phyloP scores from a whole-genome alignment of 2,888 invertebrate genomes.

The Coelinius sp. region DNA sequence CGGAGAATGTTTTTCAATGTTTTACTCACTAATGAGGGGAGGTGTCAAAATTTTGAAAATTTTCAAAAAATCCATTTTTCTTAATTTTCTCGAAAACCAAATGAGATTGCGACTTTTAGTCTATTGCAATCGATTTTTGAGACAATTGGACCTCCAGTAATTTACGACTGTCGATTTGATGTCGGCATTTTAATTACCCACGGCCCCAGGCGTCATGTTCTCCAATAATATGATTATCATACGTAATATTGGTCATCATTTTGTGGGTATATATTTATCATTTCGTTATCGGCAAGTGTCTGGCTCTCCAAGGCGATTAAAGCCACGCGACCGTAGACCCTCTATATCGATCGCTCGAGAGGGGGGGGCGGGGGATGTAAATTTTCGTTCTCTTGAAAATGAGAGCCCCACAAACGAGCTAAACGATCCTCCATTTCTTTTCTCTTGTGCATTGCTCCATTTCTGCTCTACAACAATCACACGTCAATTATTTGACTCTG shows the following conservation, averaged over 20 bases:
- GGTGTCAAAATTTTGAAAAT: too few species aligned
- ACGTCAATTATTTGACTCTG: slow-evolving; percentile 1
- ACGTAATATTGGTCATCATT: slow-evolving; percentile 16
- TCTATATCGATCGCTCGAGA: slow-evolving; percentile 15
- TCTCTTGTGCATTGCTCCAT: background rate
- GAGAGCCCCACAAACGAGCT: slow-evolving; percentile 10
- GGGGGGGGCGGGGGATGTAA: background rate
- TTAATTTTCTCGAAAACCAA: too few species aligned
- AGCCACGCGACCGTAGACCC: slow-evolving; percentile 42
- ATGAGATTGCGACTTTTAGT: too few species aligned
- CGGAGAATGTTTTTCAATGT: too few species aligned
- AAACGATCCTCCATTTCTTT: background rate
- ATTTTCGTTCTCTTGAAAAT: slow-evolving; percentile 22
- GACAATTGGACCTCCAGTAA: too few species aligned
- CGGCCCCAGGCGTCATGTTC: background rate
- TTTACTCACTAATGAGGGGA: too few species aligned
- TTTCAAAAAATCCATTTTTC: too few species aligned
- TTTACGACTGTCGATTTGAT: background rate
- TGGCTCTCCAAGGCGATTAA: slow-evolving; percentile 37
- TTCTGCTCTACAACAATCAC: background rate
- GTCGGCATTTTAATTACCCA: too few species aligned
- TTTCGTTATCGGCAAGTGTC: slow-evolving; percentile 6
- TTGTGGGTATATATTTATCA: background rate
- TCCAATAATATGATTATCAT: background rate
- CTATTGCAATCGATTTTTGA: too few species aligned